These are phyloP conservation scores for Myrmecobius fasciatus DNA, from an alignment of 2,113 vertebrate species.

Conservation along the genomic window DNA sequence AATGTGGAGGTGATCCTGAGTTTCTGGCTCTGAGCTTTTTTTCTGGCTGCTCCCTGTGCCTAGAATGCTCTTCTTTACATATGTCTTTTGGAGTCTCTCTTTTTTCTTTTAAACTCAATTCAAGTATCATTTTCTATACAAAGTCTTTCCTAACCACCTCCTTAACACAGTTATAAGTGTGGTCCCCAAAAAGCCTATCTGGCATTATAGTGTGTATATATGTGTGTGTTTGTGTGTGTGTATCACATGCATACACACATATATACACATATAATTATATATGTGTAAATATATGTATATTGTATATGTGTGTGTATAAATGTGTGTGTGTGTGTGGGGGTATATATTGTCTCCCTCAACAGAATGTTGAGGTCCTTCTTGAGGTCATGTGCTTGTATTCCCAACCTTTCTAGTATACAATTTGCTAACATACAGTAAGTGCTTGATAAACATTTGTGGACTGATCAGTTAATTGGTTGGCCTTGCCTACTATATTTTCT, in stretches of 20 bases:
- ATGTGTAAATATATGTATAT: background rate
- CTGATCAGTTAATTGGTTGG: background rate
- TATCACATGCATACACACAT: no score
- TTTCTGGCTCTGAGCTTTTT: background rate
- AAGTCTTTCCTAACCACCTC: background rate
- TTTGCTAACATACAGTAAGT: background rate
- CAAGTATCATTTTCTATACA: background rate
- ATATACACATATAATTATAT: background rate
- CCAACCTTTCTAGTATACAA: background rate
- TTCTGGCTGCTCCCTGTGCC: background rate
- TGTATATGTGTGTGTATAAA: background rate
- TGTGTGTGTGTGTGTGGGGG: background rate
- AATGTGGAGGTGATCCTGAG: background rate
- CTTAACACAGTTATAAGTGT: background rate
- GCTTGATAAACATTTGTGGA: background rate
- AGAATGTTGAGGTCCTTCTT: background rate
- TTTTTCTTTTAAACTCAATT: background rate
- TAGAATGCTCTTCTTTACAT: background rate
- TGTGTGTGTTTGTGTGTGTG: background rate
- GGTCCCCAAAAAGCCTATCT: background rate
- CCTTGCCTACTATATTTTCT: background rate
- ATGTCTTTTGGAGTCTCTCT: background rate
- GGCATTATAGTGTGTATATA: background rate
- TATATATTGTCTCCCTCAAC: background rate
- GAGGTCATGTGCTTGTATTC: background rate